phyloP scores from a whole-genome alignment of 2,888 invertebrate genomes.

The Spilarctia lutea region DNA sequence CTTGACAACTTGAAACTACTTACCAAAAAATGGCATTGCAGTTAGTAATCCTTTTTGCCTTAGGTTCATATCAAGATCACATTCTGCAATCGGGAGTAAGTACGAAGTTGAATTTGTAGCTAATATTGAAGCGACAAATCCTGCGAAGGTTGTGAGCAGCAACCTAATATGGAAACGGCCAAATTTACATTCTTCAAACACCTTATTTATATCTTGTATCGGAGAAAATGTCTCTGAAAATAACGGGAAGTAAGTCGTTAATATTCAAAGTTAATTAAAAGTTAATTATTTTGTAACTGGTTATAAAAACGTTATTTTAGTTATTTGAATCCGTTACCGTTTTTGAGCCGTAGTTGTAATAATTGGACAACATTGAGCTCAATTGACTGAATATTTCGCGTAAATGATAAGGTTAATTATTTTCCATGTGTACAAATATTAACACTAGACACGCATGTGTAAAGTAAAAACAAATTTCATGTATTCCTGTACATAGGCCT shows the following conservation, averaged over 20 bases:
- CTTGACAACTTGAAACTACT: constrained; percentile 28
- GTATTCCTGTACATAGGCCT: too few species aligned
- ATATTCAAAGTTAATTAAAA: background rate
- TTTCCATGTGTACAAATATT: too few species aligned
- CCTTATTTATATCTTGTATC: constrained; percentile 68
- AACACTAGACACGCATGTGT: too few species aligned
- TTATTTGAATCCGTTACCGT: background rate
- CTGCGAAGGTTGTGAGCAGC: constrained; percentile 60
- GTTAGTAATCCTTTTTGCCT: constrained; percentile 70
- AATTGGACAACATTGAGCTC: too few species aligned
- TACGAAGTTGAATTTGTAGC: constrained; percentile 66
- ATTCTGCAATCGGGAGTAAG: constrained; percentile 72
- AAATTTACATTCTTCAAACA: constrained; percentile 68
- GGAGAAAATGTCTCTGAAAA: constrained; percentile 46
- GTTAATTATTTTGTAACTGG: background rate
- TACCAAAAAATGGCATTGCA: constrained; percentile 71
- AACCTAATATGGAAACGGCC: constrained; percentile 69
- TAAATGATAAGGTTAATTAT: too few species aligned
- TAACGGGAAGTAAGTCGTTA: background rate
- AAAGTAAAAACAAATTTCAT: too few species aligned
- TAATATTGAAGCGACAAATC: constrained; percentile 53
- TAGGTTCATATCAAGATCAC: constrained; percentile 71
- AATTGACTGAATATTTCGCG: too few species aligned
- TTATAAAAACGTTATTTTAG: background rate
- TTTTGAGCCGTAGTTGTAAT: background rate